Conservation (phyloP, 1,140 invertebrate genomes). For the Pinna nobilis region DNA sequence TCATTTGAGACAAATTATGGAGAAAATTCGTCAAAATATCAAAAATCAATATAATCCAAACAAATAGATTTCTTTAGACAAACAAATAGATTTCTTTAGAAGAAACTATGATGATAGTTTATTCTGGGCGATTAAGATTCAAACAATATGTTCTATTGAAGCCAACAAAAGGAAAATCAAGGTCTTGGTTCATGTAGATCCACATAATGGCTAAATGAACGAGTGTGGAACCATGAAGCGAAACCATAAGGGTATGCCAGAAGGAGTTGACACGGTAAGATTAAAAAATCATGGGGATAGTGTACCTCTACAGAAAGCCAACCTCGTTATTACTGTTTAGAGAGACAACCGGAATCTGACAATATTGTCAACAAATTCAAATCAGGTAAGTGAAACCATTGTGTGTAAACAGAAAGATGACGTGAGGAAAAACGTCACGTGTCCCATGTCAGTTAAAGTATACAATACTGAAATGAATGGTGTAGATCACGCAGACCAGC, state of each 20-base stretch:
- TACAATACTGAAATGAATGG: conserved; percentile 27
- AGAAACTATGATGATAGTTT: conserved; percentile 18
- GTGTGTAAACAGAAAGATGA: conserved; percentile 21
- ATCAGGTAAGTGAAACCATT: conserved; percentile 7
- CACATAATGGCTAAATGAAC: conserved; percentile 11
- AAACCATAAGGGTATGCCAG: conserved; percentile 10
- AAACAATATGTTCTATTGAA: conserved; percentile 4
- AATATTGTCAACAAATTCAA: conserved; percentile 1
- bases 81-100: neutral
- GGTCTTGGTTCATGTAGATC: conserved; percentile 7
- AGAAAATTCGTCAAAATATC: neutral
- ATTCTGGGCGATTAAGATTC: neutral
- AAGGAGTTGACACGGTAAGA: neutral
- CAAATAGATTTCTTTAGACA: neutral
- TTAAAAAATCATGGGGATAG: conserved; percentile 1
- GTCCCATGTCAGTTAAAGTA: neutral
- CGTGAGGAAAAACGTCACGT: neutral
- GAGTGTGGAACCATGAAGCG: conserved; percentile 1
- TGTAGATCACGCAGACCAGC: conserved; percentile 34
- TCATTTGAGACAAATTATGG: neutral
- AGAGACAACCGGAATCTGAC: neutral
- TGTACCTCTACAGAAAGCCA: neutral
- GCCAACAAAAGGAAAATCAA: conserved; percentile 17
- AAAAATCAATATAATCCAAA: neutral
- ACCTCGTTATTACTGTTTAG: neutral